A percentile compares a stretch with the other conserved stretches of the same genome.
phyloP scores from a whole-genome alignment of 2,797 vertebrate species.

The Arrhamphus sclerolepis region DNA sequence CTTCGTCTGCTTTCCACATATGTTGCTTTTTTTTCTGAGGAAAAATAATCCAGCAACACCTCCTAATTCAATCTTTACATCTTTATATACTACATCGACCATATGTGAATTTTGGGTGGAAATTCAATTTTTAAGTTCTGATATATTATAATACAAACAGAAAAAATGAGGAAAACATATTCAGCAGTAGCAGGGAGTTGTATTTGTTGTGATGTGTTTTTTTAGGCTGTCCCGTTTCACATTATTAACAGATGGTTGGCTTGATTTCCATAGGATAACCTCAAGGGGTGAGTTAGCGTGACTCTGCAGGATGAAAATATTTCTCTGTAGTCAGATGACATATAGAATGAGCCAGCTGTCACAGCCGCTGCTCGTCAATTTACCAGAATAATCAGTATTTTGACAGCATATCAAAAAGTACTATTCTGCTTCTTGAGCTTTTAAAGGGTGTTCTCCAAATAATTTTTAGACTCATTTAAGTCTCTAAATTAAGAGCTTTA shows the following conservation, averaged over 20 bases:
- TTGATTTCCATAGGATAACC: conserved; percentile 32
- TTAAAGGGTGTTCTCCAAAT: no score
- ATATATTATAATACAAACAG: conserved; percentile 16
- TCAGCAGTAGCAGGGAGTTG: conserved; percentile 14
- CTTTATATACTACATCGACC: conserved; percentile 23
- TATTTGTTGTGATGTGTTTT: conserved; percentile 9
- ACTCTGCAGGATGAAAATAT: conserved; percentile 33
- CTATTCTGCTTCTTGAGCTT: neutral
- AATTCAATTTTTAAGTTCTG: conserved; percentile 26
- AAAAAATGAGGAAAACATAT: conserved; percentile 33
- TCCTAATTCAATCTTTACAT: conserved; percentile 35
- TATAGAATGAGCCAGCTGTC: conserved; percentile 51
- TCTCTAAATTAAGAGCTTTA: no score
- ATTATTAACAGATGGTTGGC: conserved; percentile 46
- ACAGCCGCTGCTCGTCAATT: conserved; percentile 33
- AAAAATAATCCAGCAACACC: conserved; percentile 35
- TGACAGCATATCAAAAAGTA: conserved; percentile 26
- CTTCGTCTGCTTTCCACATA: neutral
- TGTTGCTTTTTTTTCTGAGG: conserved; percentile 19
- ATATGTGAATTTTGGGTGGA: conserved; percentile 29
- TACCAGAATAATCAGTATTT: conserved; percentile 28
- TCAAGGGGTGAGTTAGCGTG: conserved; percentile 34
- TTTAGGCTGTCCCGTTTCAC: conserved; percentile 40
- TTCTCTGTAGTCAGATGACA: conserved; percentile 29
- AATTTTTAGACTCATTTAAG: no score